Percentiles rank a stretch among this genome's conserved stretches.
These are phyloP conservation scores for Cyanistes caeruleus DNA, from an alignment of 2,113 vertebrate genomes.

Conservation along the genomic window DNA sequence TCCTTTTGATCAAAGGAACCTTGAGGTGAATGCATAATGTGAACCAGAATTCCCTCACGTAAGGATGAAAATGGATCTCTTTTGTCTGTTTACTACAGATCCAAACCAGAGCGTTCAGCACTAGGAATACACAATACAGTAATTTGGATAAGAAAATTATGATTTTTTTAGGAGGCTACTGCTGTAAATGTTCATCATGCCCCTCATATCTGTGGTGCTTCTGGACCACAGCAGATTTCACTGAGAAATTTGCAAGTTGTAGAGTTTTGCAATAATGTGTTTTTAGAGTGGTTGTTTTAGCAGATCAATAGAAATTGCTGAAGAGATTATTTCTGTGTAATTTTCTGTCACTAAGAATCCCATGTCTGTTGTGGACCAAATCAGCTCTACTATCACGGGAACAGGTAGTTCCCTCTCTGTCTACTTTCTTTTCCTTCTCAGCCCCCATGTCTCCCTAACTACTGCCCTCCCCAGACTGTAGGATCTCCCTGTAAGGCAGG, in stretches of 20 bases:
- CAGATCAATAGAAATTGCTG: background rate
- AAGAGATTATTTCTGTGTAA: background rate
- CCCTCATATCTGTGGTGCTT: background rate
- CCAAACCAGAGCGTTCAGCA: background rate
- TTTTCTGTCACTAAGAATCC: background rate
- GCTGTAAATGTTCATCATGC: background rate
- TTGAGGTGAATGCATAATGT: rapidly evolving
- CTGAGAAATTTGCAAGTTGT: background rate
- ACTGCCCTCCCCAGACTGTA: rapidly evolving
- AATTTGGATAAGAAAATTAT: background rate
- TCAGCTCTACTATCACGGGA: rapidly evolving
- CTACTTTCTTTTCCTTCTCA: rapidly evolving
- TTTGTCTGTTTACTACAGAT: background rate
- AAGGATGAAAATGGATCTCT: background rate
- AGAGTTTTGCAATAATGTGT: background rate
- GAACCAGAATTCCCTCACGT: background rate
- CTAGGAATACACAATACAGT: background rate
- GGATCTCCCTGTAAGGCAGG: background rate
- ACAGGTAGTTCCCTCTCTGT: background rate
- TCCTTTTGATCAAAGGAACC: background rate
- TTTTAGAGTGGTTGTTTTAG: background rate
- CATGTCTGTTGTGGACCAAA: rapidly evolving
- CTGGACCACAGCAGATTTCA: background rate
- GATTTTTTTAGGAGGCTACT: background rate
- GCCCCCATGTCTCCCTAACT: rapidly evolving